Evolutionary conservation across 1,140 invertebrate genomes (phyloP), one percentile per base, ranked within the genome.

Genomic region (Steinernema khuongi): DNA sequence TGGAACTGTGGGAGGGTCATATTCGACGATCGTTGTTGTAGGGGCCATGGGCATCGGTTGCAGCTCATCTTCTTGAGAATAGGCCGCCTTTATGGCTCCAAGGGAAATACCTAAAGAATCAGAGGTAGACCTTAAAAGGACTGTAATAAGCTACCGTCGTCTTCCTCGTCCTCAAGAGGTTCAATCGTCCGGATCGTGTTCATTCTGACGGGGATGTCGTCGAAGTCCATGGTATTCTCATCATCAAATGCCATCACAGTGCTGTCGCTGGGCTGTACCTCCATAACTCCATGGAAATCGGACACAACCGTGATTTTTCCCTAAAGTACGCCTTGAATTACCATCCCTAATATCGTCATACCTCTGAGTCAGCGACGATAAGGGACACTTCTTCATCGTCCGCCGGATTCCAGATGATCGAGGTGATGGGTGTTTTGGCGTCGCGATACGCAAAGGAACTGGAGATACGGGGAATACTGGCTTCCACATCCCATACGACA

Each of bases 341-440:
- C 1, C 11, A 18, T 17, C 44, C n/a, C 18, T 43, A 1, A 31
- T 72, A 75, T 87, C 85, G 17, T 81, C 75, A 80, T 89, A 88
- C 79, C 50, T 60, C 50, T n/a, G 26, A 7, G 26, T 60, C 50
- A 4, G 11, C 50, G 4, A 60, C 22, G 50, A 60, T 60, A 11
- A 60, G 50, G 4, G 50, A 60, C 2, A 17, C 19, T 26, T 60
- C 50, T 26, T 60, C 50, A 4, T 60, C 50, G 19, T 60, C 50
- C 7, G 50, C 50, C 7, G 50, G 50, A 60, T 60, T 60, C 50
- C 50, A 60, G 19, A 60, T 7, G 26, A 60, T 60, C 50, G 50
- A 60, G 50, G 50, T 17, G 26, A 60, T 60, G 14, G 50, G 4
- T n/a, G 19, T 26, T 60, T 60, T 60, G 11, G 14, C 50, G 11